phyloP scores from a whole-genome alignment of 1,140 invertebrate species.

The Agrilus planipennis region DNA sequence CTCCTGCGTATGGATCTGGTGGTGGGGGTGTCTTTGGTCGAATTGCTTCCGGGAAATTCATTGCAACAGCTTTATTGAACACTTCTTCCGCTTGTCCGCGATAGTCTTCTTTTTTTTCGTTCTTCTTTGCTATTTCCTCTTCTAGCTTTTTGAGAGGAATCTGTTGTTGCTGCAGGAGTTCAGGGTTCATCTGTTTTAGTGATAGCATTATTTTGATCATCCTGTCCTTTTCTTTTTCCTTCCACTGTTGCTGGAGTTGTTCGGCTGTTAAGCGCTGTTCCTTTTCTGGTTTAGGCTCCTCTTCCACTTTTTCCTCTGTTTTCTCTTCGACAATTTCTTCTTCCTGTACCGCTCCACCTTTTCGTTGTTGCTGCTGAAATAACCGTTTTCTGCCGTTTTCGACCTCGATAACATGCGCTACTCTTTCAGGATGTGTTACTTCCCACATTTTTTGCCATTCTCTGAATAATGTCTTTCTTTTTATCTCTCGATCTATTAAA shows the following conservation, averaged over 20 bases:
- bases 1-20: slow-evolving; percentile 21
- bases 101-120: slow-evolving; percentile 26
- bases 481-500: slow-evolving; percentile 17
- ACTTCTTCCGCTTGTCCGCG: slow-evolving; percentile 24
- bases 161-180: slow-evolving; percentile 34
- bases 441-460: slow-evolving; percentile 25
- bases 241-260: slow-evolving; percentile 25
- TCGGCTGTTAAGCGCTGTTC: slow-evolving; percentile 12
- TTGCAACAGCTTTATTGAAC: slow-evolving; percentile 26
- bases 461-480: slow-evolving; percentile 20
- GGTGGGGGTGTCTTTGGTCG: slow-evolving; percentile 21
- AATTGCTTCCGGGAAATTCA: slow-evolving; percentile 28
- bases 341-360: neutral
- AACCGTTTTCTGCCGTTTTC: slow-evolving; percentile 13
- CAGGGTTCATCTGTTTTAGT: slow-evolving; percentile 36
- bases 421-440: slow-evolving; percentile 7
- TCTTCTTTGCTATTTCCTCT: slow-evolving; percentile 32
- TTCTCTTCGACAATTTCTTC: neutral
- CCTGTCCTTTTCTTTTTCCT: slow-evolving; percentile 32
- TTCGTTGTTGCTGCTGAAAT: slow-evolving; percentile 7
- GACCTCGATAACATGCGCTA: too few relatives aligned
- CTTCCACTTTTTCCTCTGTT: slow-evolving; percentile 10
- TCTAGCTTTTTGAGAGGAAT: slow-evolving; percentile 33
- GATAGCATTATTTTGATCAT: slow-evolving; percentile 36
- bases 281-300: slow-evolving; percentile 8